Evolutionary conservation across 2,797 vertebrate species (phyloP), one percentile per base, ranked within the genome.

Genomic region (Kryptopterus vitreolus): DNA sequence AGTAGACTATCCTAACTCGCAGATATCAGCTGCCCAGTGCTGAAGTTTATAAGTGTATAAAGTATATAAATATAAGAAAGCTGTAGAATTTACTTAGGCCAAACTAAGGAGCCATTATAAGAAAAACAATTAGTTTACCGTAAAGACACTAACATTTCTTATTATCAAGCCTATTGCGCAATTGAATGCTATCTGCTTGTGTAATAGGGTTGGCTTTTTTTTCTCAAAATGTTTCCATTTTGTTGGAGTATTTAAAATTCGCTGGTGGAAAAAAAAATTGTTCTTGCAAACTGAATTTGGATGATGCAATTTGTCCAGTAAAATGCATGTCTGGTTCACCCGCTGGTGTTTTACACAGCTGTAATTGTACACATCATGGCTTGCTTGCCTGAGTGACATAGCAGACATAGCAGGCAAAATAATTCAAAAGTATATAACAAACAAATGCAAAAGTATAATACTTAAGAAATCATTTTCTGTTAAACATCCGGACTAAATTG

Each of bases 351-450:
- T 72, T 33, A 53, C 5, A 43, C 5, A 53, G 48, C 29, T 57
- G 70, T 70, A 70, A 52, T 26, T 70, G 66, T 68, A 50, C 13
- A 48, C 33, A 43, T 24, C 9, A 58, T 38, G 53, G n/a, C 53
- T 48, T 22, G 26, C 16, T 8, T 29, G 26, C 18, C 48, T 22
- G 48, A 50, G 15, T 69, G 46, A 29, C 66, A 69, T 26, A 48
- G 43, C 66, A 69, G 24, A 18, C 26, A 15, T 10, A 6, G 50
- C 38, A 43, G 7, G 38, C 69, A 71, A 33, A 71, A 53, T 55
- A 72, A 72, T 33, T 58, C 70, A 18, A 26, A 73, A 24, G 35
- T 55, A 24, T 73, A 58, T 18, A 16, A 9, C 13, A 57, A 10
- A 29, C 12, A 73, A 53, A 33, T 33, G 11, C 18, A 13, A 8